Base-by-base conservation (phyloP, 2,113 vertebrate genomes). In the Progne subis region DNA sequence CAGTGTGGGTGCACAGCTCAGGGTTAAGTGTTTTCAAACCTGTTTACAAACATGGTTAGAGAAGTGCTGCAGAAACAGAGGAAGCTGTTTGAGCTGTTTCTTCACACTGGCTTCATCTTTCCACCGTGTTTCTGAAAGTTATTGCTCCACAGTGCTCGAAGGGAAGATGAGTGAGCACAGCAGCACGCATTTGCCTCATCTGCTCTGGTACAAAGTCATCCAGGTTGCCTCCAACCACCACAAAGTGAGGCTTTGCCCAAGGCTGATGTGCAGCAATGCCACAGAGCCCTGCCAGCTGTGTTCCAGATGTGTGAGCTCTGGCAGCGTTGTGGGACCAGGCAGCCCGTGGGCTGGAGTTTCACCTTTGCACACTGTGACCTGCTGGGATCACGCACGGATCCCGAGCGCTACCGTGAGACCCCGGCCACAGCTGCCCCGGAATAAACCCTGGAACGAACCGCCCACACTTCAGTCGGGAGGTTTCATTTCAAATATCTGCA, bases 21-120 rank as follows among this genome's bases (percentile, higher is more conserved):
- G 82, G 28, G 50, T 37, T 69, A 64, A 68, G 52, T 1, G 3
- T 29, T 76, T 76, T 82, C 61, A 91, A 72, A 90, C 53, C 59
- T 71, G 13, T 76, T 83, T 83, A 72, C 12, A 14, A 72, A 71
- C 46, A 82, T 1, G 28, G 61, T 44, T 76, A 69, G 65, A 94
- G 74, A 87, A 71, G 69, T 34, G 39, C 70, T 43, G 41, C 67
- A 92, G 82, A 76, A 93, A 83, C 57, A 82, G 94, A 92, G 94
- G 96, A 96, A 97, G 80, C 82, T 92, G 50, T 50, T 11, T 32
- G 69, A 90, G 83, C 46, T 88, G n/a, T 92, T 96, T 88, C 95
- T 88, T 94, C 95, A 96, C 55, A 50, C 59, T 61, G 79, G 44
- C 49, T 92, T 49, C 43, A 67, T 52, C 82, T 93, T 83, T 86